Conservation (phyloP, 2,113 vertebrate genomes). For the Mesoclemmys tuberculata region DNA sequence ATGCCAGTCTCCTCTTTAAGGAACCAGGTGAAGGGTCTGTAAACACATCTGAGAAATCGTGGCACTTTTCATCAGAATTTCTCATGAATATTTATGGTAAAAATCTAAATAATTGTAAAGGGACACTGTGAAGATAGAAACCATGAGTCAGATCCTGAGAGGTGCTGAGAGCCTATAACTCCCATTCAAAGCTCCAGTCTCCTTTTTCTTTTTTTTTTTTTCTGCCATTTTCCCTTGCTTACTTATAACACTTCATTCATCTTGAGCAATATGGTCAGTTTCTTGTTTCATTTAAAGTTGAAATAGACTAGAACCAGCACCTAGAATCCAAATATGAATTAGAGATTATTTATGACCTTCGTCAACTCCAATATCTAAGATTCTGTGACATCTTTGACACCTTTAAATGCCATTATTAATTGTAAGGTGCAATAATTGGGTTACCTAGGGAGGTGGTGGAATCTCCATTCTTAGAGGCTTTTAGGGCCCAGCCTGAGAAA, state of each 20-base stretch:
- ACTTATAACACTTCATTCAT: constrained; percentile 60
- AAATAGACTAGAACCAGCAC: constrained; percentile 50
- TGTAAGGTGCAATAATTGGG: not conserved
- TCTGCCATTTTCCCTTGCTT: constrained; percentile 44
- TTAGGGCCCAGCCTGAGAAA: too few species aligned
- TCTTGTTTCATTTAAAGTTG: constrained; percentile 36
- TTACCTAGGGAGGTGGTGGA: too few species aligned
- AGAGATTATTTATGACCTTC: not conserved
- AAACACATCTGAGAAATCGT: constrained; percentile 58
- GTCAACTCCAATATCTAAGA: constrained; percentile 18
- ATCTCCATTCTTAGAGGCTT: too few species aligned
- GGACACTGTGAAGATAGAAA: constrained; percentile 56
- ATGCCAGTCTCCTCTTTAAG: constrained; percentile 13
- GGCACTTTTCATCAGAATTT: constrained; percentile 26
- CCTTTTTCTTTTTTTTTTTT: not conserved
- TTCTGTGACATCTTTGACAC: not conserved
- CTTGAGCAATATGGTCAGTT: not conserved
- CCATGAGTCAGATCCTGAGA: not conserved
- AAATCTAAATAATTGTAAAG: constrained; percentile 52
- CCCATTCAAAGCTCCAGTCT: constrained; percentile 21
- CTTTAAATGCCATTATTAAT: not conserved
- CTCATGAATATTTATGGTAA: constrained; percentile 58
- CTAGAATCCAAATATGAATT: constrained; percentile 39
- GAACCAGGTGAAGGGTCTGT: constrained; percentile 44
- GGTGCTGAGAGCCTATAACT: constrained; percentile 45